Conservation (phyloP, 2,888 invertebrate genomes). For the Acleris laterana region DNA sequence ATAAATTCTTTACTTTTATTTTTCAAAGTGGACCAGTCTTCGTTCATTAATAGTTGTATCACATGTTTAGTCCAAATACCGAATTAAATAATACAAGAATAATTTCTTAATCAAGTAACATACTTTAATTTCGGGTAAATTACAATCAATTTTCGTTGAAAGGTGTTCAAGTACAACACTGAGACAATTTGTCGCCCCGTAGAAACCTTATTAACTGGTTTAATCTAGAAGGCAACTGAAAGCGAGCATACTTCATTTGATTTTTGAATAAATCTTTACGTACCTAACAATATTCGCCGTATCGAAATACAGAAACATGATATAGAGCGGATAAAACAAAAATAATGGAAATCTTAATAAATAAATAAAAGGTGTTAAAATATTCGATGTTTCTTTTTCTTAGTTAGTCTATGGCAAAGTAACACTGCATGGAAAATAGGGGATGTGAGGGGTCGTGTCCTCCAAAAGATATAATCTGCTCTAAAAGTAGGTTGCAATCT, state of each 20-base stretch:
- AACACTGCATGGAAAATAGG: no score
- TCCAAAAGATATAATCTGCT: no score
- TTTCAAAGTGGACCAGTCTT: no score
- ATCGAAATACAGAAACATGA: conserved; percentile 40
- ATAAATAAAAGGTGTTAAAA: background rate
- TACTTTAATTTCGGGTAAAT: conserved; percentile 12
- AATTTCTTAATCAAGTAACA: background rate
- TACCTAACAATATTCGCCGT: conserved; percentile 45
- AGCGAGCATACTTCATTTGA: conserved; percentile 59
- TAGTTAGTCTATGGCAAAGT: no score
- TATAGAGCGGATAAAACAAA: conserved; percentile 35
- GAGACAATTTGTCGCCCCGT: conserved; percentile 69
- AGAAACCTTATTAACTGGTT: conserved; percentile 69
- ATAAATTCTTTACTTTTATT: no score
- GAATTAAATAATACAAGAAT: no score
- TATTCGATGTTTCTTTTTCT: no score
- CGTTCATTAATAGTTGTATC: no score
- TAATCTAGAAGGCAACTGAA: conserved; percentile 61
- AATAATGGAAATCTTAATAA: background rate
- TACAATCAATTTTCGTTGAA: conserved; percentile 61
- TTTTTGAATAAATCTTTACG: conserved; percentile 64
- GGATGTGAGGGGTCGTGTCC: no score
- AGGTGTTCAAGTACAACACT: conserved; percentile 64
- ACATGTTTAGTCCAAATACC: no score
- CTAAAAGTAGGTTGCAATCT: no score